Evolutionary conservation across 2,797 vertebrate genomes (phyloP).

Genomic region (Borostomias antarcticus): DNA sequence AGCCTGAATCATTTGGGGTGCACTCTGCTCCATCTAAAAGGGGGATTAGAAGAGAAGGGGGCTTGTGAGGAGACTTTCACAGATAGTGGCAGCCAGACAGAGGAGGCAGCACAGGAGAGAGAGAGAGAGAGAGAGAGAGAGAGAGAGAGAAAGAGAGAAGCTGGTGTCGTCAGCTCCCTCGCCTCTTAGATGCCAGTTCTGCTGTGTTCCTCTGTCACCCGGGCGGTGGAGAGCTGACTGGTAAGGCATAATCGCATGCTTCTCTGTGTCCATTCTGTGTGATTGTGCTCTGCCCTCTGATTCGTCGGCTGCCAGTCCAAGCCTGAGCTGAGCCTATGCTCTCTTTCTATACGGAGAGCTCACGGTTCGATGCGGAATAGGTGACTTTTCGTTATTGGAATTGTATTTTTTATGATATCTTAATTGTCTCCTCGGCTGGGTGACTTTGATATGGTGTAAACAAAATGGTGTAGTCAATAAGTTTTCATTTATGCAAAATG

Average conservation of each 20-base stretch:
- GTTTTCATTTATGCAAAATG: background rate
- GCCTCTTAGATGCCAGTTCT: conserved; percentile 41
- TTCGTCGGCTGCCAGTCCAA: background rate
- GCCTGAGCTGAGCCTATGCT: background rate
- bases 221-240: conserved; percentile 55
- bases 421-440: too few relatives aligned
- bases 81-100: conserved; percentile 62
- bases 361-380: background rate
- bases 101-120: conserved; percentile 57
- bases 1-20: conserved; percentile 70
- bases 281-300: conserved; percentile 14
- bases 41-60: conserved; percentile 66
- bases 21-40: conserved; percentile 66
- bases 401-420: background rate
- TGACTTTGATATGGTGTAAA: too few relatives aligned
- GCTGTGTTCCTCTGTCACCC: conserved; percentile 57
- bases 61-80: conserved; percentile 69
- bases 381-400: background rate
- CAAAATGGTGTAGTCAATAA: too few relatives aligned
- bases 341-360: background rate
- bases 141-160: conserved; percentile 46
- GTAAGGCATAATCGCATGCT: conserved; percentile 59
- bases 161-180: conserved; percentile 36
- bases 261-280: conserved; percentile 40
- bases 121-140: background rate